A percentile compares a stretch with the other conserved stretches of the same genome.
These are phyloP conservation scores for Danaus chrysippus DNA, from an alignment of 2,888 invertebrate species.

Conservation along the genomic window DNA sequence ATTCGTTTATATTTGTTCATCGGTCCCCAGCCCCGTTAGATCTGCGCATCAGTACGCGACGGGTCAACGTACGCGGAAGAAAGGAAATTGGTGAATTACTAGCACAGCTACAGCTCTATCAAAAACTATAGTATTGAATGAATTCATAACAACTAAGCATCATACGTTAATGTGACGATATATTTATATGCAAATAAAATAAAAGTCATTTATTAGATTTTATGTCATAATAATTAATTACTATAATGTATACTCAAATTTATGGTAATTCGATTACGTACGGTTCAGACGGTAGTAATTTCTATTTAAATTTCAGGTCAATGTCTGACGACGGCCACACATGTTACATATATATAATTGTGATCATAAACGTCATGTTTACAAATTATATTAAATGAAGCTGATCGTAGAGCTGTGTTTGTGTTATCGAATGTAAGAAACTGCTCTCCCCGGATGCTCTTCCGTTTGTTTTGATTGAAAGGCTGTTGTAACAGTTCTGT, in stretches of 20 bases:
- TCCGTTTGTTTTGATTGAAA: no score
- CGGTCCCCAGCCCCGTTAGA: constrained; percentile 35
- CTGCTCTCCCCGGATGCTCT: no score
- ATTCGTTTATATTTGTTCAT: constrained; percentile 30
- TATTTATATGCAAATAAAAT: no score
- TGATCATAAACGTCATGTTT: constrained; percentile 39
- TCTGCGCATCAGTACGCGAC: constrained; percentile 35
- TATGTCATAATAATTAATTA: no score
- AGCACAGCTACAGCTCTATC: constrained; percentile 14
- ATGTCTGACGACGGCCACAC: constrained; percentile 57
- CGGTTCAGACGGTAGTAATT: constrained; percentile 23
- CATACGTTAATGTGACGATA: no score
- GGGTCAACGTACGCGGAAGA: constrained; percentile 38
- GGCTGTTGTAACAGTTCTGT: no score
- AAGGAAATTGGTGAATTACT: constrained; percentile 38
- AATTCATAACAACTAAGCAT: background rate
- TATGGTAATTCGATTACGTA: background rate
- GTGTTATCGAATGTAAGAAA: background rate
- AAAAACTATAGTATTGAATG: constrained; percentile 7
- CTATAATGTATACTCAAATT: no score
- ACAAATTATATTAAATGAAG: constrained; percentile 25
- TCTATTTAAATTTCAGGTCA: constrained; percentile 60
- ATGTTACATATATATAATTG: constrained; percentile 22
- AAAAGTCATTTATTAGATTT: no score
- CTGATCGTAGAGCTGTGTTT: constrained; percentile 1